A percentile compares a stretch with the other conserved stretches of the same genome.
Evolutionary conservation across 2,888 invertebrate genomes (phyloP).

Genomic region (Blastobasis adustella): DNA sequence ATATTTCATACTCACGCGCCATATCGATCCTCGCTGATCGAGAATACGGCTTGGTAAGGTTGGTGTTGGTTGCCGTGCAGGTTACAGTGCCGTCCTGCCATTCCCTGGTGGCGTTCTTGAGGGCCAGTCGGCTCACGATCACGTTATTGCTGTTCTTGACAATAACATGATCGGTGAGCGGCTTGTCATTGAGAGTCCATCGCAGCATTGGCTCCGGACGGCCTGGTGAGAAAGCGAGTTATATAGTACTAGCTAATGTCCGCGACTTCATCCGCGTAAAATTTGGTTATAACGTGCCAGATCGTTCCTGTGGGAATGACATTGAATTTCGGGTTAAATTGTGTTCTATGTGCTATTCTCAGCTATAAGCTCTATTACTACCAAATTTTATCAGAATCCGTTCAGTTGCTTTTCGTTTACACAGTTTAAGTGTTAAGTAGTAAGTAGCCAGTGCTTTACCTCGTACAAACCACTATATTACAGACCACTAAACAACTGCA

Average conservation of each 20-base stretch:
- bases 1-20: slow-evolving; percentile 81
- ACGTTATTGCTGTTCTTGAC: slow-evolving; percentile 80
- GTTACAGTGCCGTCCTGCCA: slow-evolving; percentile 88
- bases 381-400: too few species aligned
- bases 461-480: too few species aligned
- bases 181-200: slow-evolving; percentile 86
- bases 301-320: too few species aligned
- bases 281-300: too few species aligned
- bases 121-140: slow-evolving; percentile 84
- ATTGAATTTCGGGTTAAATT: too few species aligned
- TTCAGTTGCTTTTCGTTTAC: too few species aligned
- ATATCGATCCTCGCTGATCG: slow-evolving; percentile 87
- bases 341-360: too few species aligned
- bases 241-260: neutral
- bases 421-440: too few species aligned
- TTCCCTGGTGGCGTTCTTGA: slow-evolving; percentile 81
- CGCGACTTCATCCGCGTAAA: too few species aligned
- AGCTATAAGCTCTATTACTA: too few species aligned
- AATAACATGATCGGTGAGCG: slow-evolving; percentile 80
- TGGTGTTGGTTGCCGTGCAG: slow-evolving; percentile 90
- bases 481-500: too few species aligned
- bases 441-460: too few species aligned
- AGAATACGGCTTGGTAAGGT: slow-evolving; percentile 85
- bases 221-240: slow-evolving; percentile 60
- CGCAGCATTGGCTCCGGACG: slow-evolving; percentile 85